Evolutionary conservation across 2,113 vertebrate species (phyloP).

Genomic region (Phalacrocorax pelagicus): DNA sequence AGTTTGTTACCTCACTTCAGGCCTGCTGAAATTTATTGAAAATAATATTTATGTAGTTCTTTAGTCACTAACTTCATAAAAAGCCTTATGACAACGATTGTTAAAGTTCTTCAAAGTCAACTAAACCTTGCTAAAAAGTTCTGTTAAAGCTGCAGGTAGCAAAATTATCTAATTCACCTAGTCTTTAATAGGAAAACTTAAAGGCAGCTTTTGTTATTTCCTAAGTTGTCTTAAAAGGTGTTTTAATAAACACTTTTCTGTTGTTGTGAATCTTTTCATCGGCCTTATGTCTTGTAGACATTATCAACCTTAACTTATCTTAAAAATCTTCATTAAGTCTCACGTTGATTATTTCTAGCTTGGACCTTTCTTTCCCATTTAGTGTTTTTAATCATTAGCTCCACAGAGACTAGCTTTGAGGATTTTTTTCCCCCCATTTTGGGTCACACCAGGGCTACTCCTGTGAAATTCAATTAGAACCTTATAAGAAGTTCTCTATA

Average conservation of each 20-base stretch:
- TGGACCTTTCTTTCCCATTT: slow-evolving; percentile 29
- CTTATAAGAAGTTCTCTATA: slow-evolving; percentile 68
- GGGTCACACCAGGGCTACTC: slow-evolving; percentile 68
- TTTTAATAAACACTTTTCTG: slow-evolving; percentile 74
- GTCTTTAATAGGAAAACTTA: slow-evolving; percentile 61
- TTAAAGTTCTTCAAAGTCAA: slow-evolving; percentile 11
- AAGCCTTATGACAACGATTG: background rate
- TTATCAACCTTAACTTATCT: slow-evolving; percentile 63
- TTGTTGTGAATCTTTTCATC: slow-evolving; percentile 67
- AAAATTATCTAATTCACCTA: slow-evolving; percentile 58
- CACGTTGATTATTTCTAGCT: slow-evolving; percentile 59
- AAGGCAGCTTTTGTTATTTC: slow-evolving; percentile 61
- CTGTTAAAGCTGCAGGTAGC: slow-evolving; percentile 37
- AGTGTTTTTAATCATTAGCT: slow-evolving; percentile 57
- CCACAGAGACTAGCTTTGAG: slow-evolving; percentile 51
- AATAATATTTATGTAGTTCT: background rate
- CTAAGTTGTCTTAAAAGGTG: slow-evolving; percentile 60
- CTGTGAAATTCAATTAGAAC: slow-evolving; percentile 82
- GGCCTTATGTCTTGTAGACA: slow-evolving; percentile 1
- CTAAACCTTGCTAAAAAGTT: slow-evolving; percentile 42
- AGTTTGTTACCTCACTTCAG: background rate
- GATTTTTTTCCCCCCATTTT: slow-evolving; percentile 6
- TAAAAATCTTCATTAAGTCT: slow-evolving; percentile 72
- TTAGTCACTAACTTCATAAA: background rate
- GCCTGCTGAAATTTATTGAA: background rate